Base-by-base conservation (phyloP, 2,888 invertebrate species). In the Mystacides longicornis region DNA sequence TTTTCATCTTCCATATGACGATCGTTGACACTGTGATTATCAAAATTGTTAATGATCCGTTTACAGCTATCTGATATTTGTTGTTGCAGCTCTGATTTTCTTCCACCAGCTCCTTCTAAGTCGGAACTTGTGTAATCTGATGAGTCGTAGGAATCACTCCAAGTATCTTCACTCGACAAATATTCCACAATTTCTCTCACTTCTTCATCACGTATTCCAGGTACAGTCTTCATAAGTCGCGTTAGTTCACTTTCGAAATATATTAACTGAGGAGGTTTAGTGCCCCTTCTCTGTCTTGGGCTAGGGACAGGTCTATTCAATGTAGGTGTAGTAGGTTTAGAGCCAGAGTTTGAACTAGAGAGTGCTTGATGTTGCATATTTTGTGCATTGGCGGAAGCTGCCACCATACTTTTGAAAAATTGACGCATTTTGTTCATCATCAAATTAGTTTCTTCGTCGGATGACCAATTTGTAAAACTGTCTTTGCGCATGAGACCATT, bases 391-490 rank as follows among this genome's bases (percentile, higher is more conserved):
- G 72, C 69, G 19, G 70, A 71, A 19, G 81, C 79, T 31, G 87
- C 88, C n/a, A 93, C 85, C 80, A 93, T 87, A 51, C 90, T 91
- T 71, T 92, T 93, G 71, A 93, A 92, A 70, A 93, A 92, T 65
- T 91, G 90, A 1, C 92, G 79, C 90, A 93, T 91, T 75, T 92
- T 93, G 33, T 88, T 89, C 93, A 93, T 93, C 93, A 93, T 93
- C 46, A 93, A 73, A 70, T 93, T 93, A 2, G 93, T 93, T 73
- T 93, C 93, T 68, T 93, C 93, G 67, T 93, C 93, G 2, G 92
- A 92, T 61, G 91, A 92, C 92, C 93, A 93, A 67, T 93, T 93
- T 68, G 92, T 93, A 73, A 93, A 93, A 68, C 91, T 91, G 69
- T 93, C 92, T 71, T 91, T 92, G 60, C 92, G 79, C 33, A 86